These are phyloP conservation scores for Cyrtorhinus lividipennis DNA, from an alignment of 1,140 invertebrate species.

Conservation along the genomic window DNA sequence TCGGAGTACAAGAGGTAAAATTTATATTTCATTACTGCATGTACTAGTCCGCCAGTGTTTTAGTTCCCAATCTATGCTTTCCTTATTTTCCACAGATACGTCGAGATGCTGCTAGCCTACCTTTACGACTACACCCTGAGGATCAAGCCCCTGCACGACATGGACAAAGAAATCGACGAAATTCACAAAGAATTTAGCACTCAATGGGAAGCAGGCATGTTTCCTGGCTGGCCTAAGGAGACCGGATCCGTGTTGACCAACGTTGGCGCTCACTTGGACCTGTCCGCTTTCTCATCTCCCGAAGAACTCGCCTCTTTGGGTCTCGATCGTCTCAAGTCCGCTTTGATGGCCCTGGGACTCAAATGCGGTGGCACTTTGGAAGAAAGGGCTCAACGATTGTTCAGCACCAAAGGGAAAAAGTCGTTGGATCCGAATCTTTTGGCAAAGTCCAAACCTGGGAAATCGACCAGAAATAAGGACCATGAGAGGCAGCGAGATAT, in stretches of 20 bases:
- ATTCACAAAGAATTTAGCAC: slow-evolving; percentile 69
- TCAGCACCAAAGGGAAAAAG: slow-evolving; percentile 87
- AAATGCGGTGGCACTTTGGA: slow-evolving; percentile 97
- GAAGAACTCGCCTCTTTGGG: slow-evolving; percentile 94
- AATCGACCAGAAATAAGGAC: slow-evolving; percentile 48
- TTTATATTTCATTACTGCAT: too few relatives aligned
- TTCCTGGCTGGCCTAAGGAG: slow-evolving; percentile 96
- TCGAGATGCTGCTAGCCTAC: slow-evolving; percentile 74
- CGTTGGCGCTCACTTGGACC: slow-evolving; percentile 87
- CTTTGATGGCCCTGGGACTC: slow-evolving; percentile 88
- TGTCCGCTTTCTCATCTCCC: slow-evolving; percentile 93
- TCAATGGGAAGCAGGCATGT: slow-evolving; percentile 77
- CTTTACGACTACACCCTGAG: slow-evolving; percentile 68
- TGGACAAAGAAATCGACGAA: slow-evolving; percentile 60
- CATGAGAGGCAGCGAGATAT: slow-evolving; percentile 65
- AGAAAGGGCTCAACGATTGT: slow-evolving; percentile 89
- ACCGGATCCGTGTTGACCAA: slow-evolving; percentile 81
- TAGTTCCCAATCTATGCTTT: background rate
- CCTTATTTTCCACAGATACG: slow-evolving; percentile 38
- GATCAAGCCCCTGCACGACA: slow-evolving; percentile 82
- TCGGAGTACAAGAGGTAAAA: slow-evolving; percentile 57
- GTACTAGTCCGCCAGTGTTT: too few relatives aligned
- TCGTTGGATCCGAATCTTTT: slow-evolving; percentile 78
- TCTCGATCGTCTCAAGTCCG: slow-evolving; percentile 92
- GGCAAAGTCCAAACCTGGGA: slow-evolving; percentile 64